Conservation (phyloP, 2,888 invertebrate genomes). For the Xestia xanthographa region DNA sequence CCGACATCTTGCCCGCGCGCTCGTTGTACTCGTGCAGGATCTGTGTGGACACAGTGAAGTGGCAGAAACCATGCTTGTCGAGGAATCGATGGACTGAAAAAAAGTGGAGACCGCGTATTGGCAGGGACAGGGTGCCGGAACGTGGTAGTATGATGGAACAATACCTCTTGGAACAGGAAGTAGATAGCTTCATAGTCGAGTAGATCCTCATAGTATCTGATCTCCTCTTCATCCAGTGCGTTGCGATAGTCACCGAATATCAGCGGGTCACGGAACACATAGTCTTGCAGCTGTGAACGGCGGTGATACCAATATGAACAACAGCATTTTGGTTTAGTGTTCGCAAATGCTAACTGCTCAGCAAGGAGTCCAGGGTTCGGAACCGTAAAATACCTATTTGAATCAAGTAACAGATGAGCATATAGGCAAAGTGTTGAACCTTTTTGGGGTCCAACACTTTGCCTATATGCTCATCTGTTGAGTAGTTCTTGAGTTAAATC, state of each 20-base stretch:
- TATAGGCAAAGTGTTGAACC: no score
- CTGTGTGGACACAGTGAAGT: no score
- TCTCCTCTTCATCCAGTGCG: slow-evolving; percentile 94
- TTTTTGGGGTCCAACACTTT: no score
- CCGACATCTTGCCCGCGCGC: slow-evolving; percentile 92
- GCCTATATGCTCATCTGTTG: no score
- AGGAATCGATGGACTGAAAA: background rate
- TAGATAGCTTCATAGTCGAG: slow-evolving; percentile 97
- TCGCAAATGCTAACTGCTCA: background rate
- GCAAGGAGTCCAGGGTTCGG: background rate
- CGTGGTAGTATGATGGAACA: background rate
- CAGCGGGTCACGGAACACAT: slow-evolving; percentile 94
- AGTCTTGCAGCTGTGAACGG: slow-evolving; percentile 90
- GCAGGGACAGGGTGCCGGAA: background rate
- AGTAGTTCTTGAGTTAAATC: no score
- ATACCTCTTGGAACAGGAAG: slow-evolving; percentile 96
- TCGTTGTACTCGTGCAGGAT: slow-evolving; percentile 97
- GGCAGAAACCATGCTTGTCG: background rate
- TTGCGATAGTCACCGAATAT: slow-evolving; percentile 97
- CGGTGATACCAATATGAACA: background rate
- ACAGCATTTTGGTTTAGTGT: background rate
- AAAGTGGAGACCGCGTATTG: background rate
- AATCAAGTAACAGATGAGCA: no score
- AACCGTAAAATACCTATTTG: background rate
- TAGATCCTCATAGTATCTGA: slow-evolving; percentile 96